A percentile compares a stretch with the other conserved stretches of the same genome.
Evolutionary conservation across 2,113 vertebrate species (phyloP).

Genomic region (Zingel zingel): DNA sequence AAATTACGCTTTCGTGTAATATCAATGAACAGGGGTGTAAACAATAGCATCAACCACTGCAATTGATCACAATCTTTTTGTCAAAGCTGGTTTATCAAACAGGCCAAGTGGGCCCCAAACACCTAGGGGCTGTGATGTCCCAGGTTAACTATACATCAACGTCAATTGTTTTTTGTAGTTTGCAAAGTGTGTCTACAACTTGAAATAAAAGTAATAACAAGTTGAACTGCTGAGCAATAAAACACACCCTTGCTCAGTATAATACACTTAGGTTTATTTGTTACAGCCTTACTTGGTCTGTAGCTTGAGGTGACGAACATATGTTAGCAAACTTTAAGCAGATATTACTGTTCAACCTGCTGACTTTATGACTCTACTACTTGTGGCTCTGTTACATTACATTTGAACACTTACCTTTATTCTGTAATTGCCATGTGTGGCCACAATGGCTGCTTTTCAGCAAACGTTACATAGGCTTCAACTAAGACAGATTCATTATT

Average conservation of each 20-base stretch:
- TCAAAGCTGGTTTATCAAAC: conserved; percentile 14
- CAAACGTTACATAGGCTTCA: background rate
- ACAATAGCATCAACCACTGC: background rate
- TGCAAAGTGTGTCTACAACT: background rate
- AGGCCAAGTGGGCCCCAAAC: conserved; percentile 9
- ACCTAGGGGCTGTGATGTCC: background rate
- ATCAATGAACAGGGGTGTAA: background rate
- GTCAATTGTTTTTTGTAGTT: background rate
- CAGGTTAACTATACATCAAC: background rate
- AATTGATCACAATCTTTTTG: background rate
- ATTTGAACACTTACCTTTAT: background rate
- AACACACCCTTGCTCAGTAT: background rate
- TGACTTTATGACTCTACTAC: background rate
- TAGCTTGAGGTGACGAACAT: background rate
- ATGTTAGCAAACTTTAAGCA: background rate
- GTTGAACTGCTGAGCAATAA: background rate
- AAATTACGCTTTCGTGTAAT: background rate
- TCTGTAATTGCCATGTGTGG: background rate
- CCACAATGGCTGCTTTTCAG: background rate
- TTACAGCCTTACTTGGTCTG: background rate
- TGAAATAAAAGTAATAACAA: background rate
- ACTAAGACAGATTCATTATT: background rate
- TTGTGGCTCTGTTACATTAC: background rate
- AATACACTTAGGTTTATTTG: background rate
- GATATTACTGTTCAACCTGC: background rate